A percentile compares a stretch with the other conserved stretches of the same genome.
Conservation (phyloP, 2,888 invertebrate genomes). For the Sinelater perroti region DNA sequence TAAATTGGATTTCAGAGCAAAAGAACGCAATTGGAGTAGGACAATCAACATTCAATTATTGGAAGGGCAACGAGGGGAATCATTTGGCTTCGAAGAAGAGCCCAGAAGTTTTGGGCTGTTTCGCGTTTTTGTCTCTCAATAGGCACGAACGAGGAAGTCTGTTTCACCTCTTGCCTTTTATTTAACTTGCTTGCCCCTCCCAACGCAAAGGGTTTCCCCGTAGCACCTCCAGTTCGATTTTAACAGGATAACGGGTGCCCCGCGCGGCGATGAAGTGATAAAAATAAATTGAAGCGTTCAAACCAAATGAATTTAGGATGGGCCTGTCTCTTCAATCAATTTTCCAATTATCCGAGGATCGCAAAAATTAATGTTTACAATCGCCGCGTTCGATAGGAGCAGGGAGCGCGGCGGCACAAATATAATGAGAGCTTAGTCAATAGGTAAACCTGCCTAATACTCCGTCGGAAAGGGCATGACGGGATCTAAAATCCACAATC, state of each 20-base stretch:
- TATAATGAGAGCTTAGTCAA: not conserved
- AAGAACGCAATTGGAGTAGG: not conserved
- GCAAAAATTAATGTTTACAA: too few relatives aligned
- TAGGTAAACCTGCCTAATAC: not conserved
- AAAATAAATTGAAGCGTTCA: constrained; percentile 1
- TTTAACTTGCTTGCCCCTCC: not conserved
- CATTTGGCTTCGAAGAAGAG: not conserved
- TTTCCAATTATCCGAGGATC: not conserved
- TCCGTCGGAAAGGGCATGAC: not conserved
- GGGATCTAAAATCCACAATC: constrained; percentile 14
- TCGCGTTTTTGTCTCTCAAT: constrained; percentile 1
- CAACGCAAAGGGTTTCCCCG: constrained; percentile 4
- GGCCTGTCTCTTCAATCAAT: not conserved
- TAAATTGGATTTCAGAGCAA: not conserved
- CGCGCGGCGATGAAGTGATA: too few relatives aligned
- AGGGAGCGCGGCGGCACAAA: not conserved
- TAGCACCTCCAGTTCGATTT: too few relatives aligned
- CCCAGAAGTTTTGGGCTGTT: not conserved
- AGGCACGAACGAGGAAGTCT: constrained; percentile 11
- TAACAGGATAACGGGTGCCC: too few relatives aligned
- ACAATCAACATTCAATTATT: constrained; percentile 21
- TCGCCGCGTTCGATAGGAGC: too few relatives aligned
- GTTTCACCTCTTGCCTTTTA: constrained; percentile 12
- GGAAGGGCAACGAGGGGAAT: constrained; percentile 16
- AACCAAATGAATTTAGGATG: not conserved